Conservation (phyloP, 2,797 vertebrate genomes). For the Gymnocypris eckloni region DNA sequence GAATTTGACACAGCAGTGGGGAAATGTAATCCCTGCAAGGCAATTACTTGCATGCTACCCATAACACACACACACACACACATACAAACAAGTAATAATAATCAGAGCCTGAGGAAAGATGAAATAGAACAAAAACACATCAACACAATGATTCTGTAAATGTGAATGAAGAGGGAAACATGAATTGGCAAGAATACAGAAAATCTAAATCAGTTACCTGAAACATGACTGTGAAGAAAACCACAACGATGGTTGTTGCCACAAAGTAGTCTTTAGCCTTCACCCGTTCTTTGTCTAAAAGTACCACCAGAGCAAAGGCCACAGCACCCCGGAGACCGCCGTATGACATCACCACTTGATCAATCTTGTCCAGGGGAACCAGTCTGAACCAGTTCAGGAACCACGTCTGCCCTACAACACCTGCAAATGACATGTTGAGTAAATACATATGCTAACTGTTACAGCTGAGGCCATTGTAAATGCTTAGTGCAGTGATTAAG, state of each 20-base stretch:
- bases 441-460: neutral
- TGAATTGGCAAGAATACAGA: neutral
- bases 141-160: conserved; percentile 17
- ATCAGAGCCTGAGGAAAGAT: conserved; percentile 21
- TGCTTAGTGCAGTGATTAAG: neutral
- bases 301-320: conserved; percentile 91
- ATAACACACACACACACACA: conserved; percentile 10
- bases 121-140: neutral
- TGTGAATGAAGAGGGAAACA: neutral
- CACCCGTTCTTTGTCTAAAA: conserved; percentile 85
- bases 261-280: conserved; percentile 96
- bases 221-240: conserved; percentile 97
- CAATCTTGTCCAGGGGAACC: conserved; percentile 91
- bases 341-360: conserved; percentile 98
- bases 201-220: conserved; percentile 79
- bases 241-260: conserved; percentile 91
- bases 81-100: conserved; percentile 4
- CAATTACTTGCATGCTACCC: conserved; percentile 25
- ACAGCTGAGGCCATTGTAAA: neutral
- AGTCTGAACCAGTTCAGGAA: conserved; percentile 92
- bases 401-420: conserved; percentile 91
- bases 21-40: conserved; percentile 35
- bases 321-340: conserved; percentile 94
- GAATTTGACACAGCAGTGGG: conserved; percentile 33
- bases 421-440: conserved; percentile 68